These are phyloP conservation scores for Myiagra hebetior DNA, from an alignment of 2,113 vertebrate species.

Conservation along the genomic window DNA sequence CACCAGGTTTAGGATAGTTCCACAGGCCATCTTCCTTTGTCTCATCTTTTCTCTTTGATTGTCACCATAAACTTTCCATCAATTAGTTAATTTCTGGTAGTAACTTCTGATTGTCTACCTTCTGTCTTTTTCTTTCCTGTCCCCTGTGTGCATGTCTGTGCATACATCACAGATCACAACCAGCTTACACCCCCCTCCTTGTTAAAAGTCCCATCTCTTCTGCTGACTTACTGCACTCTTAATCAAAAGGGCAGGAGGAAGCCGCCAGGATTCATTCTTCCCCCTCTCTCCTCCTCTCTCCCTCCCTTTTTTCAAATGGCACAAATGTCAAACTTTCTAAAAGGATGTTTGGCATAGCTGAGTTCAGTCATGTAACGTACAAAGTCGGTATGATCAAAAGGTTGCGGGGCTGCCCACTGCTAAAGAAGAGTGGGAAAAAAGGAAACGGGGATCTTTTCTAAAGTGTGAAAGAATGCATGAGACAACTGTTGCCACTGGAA, in stretches of 20 bases:
- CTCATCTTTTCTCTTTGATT: slow-evolving; percentile 53
- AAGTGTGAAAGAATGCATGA: slow-evolving; percentile 69
- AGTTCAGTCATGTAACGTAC: slow-evolving; percentile 75
- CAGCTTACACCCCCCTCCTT: slow-evolving; percentile 51
- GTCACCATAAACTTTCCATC: slow-evolving; percentile 25
- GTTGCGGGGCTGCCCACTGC: slow-evolving; percentile 75
- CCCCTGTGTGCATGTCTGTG: background rate
- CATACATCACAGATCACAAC: slow-evolving; percentile 61
- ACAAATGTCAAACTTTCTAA: slow-evolving; percentile 79
- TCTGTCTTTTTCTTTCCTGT: slow-evolving; percentile 47
- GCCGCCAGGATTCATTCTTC: slow-evolving; percentile 71
- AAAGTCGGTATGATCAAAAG: slow-evolving; percentile 79
- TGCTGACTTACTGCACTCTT: slow-evolving; percentile 75
- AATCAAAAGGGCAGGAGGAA: slow-evolving; percentile 81
- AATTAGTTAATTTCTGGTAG: slow-evolving; percentile 57
- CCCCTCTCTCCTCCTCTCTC: slow-evolving; percentile 51
- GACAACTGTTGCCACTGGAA: slow-evolving; percentile 54
- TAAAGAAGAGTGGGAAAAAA: slow-evolving; percentile 65
- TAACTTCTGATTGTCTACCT: slow-evolving; percentile 63
- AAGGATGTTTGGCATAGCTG: slow-evolving; percentile 76
- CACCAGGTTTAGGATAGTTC: background rate
- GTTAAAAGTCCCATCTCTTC: slow-evolving; percentile 73
- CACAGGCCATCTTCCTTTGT: slow-evolving; percentile 1
- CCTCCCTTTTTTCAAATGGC: slow-evolving; percentile 69
- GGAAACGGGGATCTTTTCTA: slow-evolving; percentile 66